These are phyloP conservation scores for Oxyura jamaicensis DNA, from an alignment of 2,113 vertebrate genomes.

Conservation along the genomic window DNA sequence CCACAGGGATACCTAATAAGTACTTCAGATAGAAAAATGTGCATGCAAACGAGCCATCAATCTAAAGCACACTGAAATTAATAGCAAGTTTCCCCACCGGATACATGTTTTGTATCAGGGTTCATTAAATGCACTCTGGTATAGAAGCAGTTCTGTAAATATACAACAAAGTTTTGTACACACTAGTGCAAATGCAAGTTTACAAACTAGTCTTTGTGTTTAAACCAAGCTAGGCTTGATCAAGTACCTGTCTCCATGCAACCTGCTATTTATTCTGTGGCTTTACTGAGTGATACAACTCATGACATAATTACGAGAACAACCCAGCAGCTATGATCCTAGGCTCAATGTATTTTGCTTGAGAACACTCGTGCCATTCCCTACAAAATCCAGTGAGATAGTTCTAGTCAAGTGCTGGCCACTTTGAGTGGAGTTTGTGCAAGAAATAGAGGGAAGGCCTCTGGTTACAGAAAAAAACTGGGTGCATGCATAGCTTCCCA, in stretches of 20 bases:
- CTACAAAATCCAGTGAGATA: background rate
- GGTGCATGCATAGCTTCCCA: rapidly evolving
- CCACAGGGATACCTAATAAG: background rate
- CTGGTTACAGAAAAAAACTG: too few species aligned
- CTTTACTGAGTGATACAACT: rapidly evolving
- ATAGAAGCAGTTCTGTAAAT: too few species aligned
- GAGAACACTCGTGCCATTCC: rapidly evolving
- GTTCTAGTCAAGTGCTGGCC: background rate
- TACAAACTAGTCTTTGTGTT: too few species aligned
- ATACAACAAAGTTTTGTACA: rapidly evolving
- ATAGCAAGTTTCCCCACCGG: background rate
- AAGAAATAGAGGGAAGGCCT: too few species aligned
- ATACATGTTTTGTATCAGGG: rapidly evolving
- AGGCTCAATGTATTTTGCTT: background rate
- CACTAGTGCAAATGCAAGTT: rapidly evolving
- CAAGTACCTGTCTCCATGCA: rapidly evolving
- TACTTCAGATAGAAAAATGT: rapidly evolving
- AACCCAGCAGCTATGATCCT: background rate
- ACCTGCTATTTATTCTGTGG: rapidly evolving
- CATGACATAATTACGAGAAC: rapidly evolving
- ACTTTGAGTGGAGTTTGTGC: rapidly evolving
- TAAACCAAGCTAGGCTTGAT: background rate
- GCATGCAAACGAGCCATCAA: rapidly evolving
- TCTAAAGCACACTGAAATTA: background rate
- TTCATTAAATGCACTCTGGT: background rate